Evolutionary conservation across 1,140 invertebrate species (phyloP).

Genomic region (Trachymyrmex septentrionalis): DNA sequence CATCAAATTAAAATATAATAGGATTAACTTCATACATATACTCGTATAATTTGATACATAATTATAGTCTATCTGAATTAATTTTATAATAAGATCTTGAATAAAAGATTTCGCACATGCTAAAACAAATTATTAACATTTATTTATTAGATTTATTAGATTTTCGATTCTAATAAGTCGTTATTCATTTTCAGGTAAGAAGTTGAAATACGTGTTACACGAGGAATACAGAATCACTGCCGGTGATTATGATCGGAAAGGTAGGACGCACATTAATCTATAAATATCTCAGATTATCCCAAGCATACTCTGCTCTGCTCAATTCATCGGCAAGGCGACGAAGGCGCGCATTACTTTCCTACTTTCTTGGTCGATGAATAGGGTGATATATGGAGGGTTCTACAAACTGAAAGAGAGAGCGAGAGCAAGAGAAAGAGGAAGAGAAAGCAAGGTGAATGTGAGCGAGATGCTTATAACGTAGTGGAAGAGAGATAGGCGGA

Average conservation of each 20-base stretch:
- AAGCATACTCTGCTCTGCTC: conserved; percentile 48
- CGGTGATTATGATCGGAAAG: conserved; percentile 41
- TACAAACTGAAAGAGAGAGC: conserved; percentile 68
- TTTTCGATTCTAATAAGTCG: conserved; percentile 46
- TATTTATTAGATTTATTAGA: too few species aligned
- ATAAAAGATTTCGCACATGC: not conserved
- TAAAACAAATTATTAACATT: not conserved
- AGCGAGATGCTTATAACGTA: conserved; percentile 23
- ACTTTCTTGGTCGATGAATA: conserved; percentile 71
- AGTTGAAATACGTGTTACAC: not conserved
- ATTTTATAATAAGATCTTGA: not conserved
- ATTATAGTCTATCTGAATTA: not conserved
- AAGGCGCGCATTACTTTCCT: conserved; percentile 67
- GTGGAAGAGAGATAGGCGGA: conserved; percentile 9
- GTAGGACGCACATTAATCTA: conserved; percentile 69
- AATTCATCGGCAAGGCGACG: conserved; percentile 67
- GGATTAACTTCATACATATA: not conserved
- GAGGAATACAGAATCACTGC: not conserved
- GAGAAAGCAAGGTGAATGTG: conserved; percentile 19
- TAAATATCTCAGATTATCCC: conserved; percentile 72
- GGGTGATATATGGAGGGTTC: conserved; percentile 67
- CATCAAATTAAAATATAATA: not conserved
- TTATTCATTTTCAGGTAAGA: conserved; percentile 73
- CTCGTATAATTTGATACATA: not conserved
- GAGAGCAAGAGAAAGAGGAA: conserved; percentile 63